These are phyloP conservation scores for Heliangelus exortis DNA, from an alignment of 2,797 vertebrate genomes.

Conservation along the genomic window DNA sequence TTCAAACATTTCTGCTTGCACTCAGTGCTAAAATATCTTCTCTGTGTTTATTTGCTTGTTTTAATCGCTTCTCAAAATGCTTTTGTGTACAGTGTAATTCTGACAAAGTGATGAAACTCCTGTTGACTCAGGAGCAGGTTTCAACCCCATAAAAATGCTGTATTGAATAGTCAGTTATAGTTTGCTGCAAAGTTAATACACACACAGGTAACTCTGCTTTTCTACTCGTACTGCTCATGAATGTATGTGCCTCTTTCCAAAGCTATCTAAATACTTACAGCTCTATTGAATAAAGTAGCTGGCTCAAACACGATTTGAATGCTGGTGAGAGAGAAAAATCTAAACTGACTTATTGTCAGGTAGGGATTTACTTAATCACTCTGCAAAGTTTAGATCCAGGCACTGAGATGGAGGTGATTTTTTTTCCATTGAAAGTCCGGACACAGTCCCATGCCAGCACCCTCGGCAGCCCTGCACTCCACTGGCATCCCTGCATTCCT, in stretches of 20 bases:
- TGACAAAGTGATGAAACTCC: neutral
- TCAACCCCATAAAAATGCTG: neutral
- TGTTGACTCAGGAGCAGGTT: neutral
- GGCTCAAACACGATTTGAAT: neutral
- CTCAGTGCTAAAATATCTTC: neutral
- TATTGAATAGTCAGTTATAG: neutral
- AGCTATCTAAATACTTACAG: neutral
- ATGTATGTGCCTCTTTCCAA: fast-evolving
- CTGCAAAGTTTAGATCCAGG: neutral
- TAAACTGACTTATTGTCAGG: neutral
- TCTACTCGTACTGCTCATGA: neutral
- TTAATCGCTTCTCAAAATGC: neutral
- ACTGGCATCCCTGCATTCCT: neutral
- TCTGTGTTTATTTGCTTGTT: neutral
- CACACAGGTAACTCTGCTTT: neutral
- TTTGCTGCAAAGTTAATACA: neutral
- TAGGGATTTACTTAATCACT: neutral
- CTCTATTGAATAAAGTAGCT: neutral
- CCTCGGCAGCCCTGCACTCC: slow-evolving; percentile 13
- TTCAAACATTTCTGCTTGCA: neutral
- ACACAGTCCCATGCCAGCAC: neutral
- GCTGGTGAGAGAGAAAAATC: neutral
- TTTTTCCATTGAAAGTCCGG: neutral
- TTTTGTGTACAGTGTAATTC: neutral
- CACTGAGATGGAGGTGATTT: neutral